Percentiles rank a stretch among this genome's conserved stretches.
phyloP scores from a whole-genome alignment of 2,113 vertebrate genomes.

The Lathamus discolor region DNA sequence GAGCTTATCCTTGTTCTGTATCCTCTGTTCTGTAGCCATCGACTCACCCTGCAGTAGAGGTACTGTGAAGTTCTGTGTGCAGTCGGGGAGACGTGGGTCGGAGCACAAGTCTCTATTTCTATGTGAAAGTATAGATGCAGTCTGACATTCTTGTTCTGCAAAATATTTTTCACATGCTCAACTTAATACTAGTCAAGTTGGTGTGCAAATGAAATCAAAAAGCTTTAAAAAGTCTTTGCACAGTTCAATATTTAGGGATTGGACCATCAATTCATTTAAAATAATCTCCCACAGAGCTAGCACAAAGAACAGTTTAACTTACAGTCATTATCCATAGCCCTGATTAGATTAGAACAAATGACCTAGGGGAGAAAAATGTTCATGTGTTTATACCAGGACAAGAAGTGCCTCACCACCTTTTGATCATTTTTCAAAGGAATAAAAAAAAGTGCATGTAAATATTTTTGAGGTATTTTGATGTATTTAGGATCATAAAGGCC shows the following conservation, averaged over 20 bases:
- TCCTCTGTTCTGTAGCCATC: background rate
- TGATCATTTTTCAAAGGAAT: constrained; percentile 22
- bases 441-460: background rate
- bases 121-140: background rate
- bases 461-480: constrained; percentile 20
- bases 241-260: background rate
- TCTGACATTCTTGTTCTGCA: accelerated
- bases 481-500: background rate
- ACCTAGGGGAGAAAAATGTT: background rate
- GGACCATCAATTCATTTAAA: background rate
- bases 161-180: background rate
- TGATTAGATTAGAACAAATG: constrained; percentile 4
- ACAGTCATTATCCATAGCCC: background rate
- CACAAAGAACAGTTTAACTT: background rate
- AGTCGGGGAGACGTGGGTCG: background rate
- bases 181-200: background rate
- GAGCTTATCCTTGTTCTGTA: background rate
- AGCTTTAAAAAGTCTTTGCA: background rate
- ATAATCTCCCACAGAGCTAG: background rate
- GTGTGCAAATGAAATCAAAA: background rate
- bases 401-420: background rate
- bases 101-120: background rate
- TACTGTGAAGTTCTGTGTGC: accelerated
- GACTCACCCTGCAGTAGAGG: background rate
- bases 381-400: background rate